These are phyloP conservation scores for Xiphophorus hellerii DNA, from an alignment of 2,113 vertebrate genomes.

Conservation along the genomic window DNA sequence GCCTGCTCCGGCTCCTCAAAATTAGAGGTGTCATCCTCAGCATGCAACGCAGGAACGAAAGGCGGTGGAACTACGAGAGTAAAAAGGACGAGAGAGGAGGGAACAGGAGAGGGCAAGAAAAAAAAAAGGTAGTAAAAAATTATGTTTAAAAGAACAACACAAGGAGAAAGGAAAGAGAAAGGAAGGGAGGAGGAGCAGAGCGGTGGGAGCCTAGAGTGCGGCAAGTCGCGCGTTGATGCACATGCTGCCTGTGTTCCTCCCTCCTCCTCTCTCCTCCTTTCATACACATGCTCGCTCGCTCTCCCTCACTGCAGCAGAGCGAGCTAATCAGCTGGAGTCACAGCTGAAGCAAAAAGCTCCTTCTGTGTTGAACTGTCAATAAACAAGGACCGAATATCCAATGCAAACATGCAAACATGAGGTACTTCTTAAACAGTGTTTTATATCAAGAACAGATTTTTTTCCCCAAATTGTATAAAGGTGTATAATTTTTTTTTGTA, in stretches of 20 bases:
- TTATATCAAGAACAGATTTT: not conserved
- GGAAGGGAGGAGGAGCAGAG: conserved; percentile 60
- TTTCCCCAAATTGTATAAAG: not conserved
- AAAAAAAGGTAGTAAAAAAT: conserved; percentile 36
- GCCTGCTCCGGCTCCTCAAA: conserved; percentile 97
- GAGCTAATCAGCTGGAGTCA: conserved; percentile 92
- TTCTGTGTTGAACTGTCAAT: conserved; percentile 73
- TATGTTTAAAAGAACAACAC: conserved; percentile 35
- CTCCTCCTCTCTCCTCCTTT: conserved; percentile 44
- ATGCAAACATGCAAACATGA: not conserved
- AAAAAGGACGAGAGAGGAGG: conserved; percentile 62
- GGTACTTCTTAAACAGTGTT: not conserved
- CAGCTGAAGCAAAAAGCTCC: conserved; percentile 81
- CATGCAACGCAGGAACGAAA: conserved; percentile 94
- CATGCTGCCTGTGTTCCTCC: conserved; percentile 69
- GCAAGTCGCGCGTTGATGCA: conserved; percentile 76
- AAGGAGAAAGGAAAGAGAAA: conserved; percentile 64
- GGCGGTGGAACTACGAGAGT: conserved; percentile 90
- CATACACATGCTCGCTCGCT: conserved; percentile 69
- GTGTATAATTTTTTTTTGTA: not conserved
- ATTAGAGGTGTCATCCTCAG: conserved; percentile 99
- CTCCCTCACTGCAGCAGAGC: conserved; percentile 92
- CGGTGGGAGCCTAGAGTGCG: conserved; percentile 75
- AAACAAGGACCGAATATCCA: conserved; percentile 17
- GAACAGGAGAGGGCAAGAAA: conserved; percentile 42